phyloP scores from a whole-genome alignment of 2,113 vertebrate species.

The Glaucidium brasilianum region DNA sequence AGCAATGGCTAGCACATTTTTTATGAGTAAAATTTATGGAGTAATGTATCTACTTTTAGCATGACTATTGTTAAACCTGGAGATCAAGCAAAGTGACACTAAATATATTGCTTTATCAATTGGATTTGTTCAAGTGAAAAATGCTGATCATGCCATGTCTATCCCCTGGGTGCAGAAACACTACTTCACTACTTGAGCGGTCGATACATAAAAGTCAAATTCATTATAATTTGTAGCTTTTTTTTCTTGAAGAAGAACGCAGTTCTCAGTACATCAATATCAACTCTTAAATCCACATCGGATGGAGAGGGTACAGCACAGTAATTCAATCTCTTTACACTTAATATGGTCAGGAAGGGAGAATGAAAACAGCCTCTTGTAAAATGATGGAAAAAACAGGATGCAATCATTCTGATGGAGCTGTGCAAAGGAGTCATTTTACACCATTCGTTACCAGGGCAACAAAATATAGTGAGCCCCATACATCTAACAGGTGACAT shows the following conservation, averaged over 20 bases:
- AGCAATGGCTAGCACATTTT: slow-evolving; percentile 78
- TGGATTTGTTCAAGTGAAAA: slow-evolving; percentile 83
- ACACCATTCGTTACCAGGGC: slow-evolving; percentile 84
- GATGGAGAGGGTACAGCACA: slow-evolving; percentile 82
- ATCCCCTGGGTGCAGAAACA: slow-evolving; percentile 80
- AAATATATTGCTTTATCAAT: slow-evolving; percentile 88
- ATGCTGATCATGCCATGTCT: slow-evolving; percentile 85
- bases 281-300: slow-evolving; percentile 84
- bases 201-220: slow-evolving; percentile 87
- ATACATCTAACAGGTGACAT: slow-evolving; percentile 88
- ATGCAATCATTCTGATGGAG: slow-evolving; percentile 88
- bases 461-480: slow-evolving; percentile 84
- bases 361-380: slow-evolving; percentile 89
- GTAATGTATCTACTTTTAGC: slow-evolving; percentile 83
- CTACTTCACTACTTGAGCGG: slow-evolving; percentile 80
- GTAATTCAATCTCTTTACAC: slow-evolving; percentile 86
- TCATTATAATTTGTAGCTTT: slow-evolving; percentile 87
- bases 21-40: slow-evolving; percentile 80
- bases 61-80: slow-evolving; percentile 84
- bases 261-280: slow-evolving; percentile 86
- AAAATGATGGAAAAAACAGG: slow-evolving; percentile 86
- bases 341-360: slow-evolving; percentile 85
- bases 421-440: slow-evolving; percentile 86
- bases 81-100: slow-evolving; percentile 84
- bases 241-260: slow-evolving; percentile 78